Conservation (phyloP, 2,797 vertebrate genomes). For the Acrocephalus scirpaceus region DNA sequence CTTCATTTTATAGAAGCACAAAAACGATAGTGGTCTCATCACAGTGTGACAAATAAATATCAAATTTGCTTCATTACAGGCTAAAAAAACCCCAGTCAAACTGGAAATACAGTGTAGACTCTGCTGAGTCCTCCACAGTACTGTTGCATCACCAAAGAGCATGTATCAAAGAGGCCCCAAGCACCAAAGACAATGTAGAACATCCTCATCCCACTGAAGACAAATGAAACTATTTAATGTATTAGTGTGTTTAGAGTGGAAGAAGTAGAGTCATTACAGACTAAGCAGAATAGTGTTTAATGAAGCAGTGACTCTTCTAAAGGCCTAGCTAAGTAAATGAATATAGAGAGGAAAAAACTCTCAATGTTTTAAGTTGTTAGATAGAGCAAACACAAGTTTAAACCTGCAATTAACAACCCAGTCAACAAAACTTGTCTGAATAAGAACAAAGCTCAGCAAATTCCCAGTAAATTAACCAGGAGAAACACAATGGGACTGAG, state of each 20-base stretch:
- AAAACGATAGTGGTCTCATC: neutral
- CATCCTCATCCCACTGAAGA: neutral
- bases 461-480: constrained; percentile 18
- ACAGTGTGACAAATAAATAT: neutral
- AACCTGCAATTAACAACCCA: constrained; percentile 23
- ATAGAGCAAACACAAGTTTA: constrained; percentile 14
- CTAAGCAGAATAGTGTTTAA: constrained; percentile 12
- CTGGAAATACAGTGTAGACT: neutral
- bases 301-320: constrained; percentile 28
- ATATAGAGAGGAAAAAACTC: neutral
- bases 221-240: neutral
- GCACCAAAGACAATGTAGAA: neutral
- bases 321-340: neutral
- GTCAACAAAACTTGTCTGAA: constrained; percentile 13
- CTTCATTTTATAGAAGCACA: neutral
- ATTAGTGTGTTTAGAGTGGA: neutral
- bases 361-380: neutral
- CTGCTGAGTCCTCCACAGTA: neutral
- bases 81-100: neutral
- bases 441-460: constrained; percentile 27
- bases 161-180: neutral
- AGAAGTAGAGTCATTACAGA: neutral
- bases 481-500: neutral
- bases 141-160: neutral
- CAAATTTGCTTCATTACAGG: neutral